Evolutionary conservation across 2,113 vertebrate genomes (phyloP).

Genomic region (Polyodon spathula): DNA sequence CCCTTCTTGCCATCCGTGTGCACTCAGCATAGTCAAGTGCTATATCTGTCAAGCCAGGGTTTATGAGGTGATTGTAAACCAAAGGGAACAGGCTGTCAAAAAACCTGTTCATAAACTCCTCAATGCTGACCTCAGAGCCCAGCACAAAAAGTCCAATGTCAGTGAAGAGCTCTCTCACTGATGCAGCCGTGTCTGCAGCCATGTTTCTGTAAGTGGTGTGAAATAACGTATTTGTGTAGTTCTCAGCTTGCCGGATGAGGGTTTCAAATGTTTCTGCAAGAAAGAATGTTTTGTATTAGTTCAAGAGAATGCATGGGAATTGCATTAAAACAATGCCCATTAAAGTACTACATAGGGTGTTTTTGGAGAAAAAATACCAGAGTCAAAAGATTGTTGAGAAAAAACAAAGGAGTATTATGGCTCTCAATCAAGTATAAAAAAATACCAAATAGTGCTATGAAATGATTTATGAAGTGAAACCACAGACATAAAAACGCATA

Average conservation of each 20-base stretch:
- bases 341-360: too few species aligned
- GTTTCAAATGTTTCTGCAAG: slow-evolving; percentile 68
- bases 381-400: too few species aligned
- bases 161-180: slow-evolving; percentile 66
- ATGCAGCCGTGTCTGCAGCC: slow-evolving; percentile 45
- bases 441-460: too few species aligned
- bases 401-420: too few species aligned
- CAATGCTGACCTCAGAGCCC: slow-evolving; percentile 61
- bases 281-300: slow-evolving; percentile 13
- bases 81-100: slow-evolving; percentile 74
- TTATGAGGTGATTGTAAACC: slow-evolving; percentile 65
- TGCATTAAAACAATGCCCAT: too few species aligned
- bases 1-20: slow-evolving; percentile 43
- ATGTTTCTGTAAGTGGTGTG: slow-evolving; percentile 54
- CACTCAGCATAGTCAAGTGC: slow-evolving; percentile 62
- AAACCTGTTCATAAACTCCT: slow-evolving; percentile 68
- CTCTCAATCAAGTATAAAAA: too few species aligned
- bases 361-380: too few species aligned
- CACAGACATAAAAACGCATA: too few species aligned
- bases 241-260: slow-evolving; percentile 68
- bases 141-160: slow-evolving; percentile 73
- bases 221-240: slow-evolving; percentile 61
- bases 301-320: too few species aligned
- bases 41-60: slow-evolving; percentile 44
- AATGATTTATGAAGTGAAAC: too few species aligned